Conservation (phyloP, 2,113 vertebrate genomes). For the Percina caprodes region DNA sequence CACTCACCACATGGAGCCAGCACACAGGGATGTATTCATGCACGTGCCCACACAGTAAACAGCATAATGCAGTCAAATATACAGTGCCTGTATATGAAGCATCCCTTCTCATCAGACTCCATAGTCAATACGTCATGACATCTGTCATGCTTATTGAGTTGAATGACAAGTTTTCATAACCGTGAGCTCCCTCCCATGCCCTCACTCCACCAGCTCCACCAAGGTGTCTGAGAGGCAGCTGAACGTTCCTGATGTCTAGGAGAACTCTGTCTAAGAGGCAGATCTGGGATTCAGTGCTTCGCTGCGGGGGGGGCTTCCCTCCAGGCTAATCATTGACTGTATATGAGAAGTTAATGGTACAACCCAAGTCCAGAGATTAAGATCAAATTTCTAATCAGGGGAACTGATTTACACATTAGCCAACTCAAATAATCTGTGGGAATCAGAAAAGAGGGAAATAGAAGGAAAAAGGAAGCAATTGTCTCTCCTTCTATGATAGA, state of each 20-base stretch:
- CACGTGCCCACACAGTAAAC: conserved; percentile 29
- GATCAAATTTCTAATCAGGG: conserved; percentile 7
- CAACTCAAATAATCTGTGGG: conserved; percentile 29
- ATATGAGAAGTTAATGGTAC: conserved; percentile 17
- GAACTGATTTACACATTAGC: conserved; percentile 16
- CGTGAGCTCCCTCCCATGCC: conserved; percentile 18
- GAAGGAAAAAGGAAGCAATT: conserved; percentile 14
- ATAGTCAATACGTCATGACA: conserved; percentile 8
- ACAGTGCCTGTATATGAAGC: not conserved
- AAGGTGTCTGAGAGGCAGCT: conserved; percentile 24
- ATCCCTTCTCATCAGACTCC: not conserved
- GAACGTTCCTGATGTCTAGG: conserved; percentile 45
- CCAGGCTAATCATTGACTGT: conserved; percentile 40
- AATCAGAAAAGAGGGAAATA: conserved; percentile 8
- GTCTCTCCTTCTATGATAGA: not conserved
- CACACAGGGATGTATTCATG: conserved; percentile 8
- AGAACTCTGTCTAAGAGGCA: conserved; percentile 13
- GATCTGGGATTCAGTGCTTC: conserved; percentile 41
- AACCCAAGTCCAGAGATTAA: conserved; percentile 15
- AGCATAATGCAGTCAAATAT: not conserved
- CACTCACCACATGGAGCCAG: conserved; percentile 25
- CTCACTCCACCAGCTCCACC: not conserved
- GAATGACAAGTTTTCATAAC: conserved; percentile 42
- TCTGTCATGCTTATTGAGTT: conserved; percentile 24
- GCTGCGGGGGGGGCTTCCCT: conserved; percentile 17